Conservation (phyloP, 2,888 invertebrate species). For the Escarpia spicata region DNA sequence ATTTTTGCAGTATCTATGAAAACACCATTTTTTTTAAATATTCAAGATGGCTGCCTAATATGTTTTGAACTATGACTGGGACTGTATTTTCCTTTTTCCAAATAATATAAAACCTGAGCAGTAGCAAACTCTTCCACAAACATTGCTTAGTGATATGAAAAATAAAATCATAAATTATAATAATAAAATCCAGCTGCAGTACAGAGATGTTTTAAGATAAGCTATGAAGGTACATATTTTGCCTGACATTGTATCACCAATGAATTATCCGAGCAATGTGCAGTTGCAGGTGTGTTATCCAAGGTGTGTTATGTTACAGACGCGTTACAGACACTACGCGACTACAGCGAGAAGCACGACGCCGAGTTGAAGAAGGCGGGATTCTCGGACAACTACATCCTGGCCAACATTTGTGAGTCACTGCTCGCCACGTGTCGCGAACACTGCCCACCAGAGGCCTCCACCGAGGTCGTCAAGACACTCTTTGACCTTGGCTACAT, state of each 20-base stretch:
- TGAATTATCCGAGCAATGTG: not conserved
- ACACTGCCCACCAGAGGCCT: not conserved
- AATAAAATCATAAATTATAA: not conserved
- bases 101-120: no score
- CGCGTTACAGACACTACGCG: conserved; percentile 19
- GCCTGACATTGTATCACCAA: not conserved
- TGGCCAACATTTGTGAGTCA: conserved; percentile 1
- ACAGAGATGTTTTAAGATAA: not conserved
- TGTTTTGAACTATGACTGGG: no score
- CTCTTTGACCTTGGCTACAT: conserved; percentile 19
- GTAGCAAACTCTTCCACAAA: no score
- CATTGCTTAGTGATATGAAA: no score
- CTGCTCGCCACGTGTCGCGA: conserved; percentile 20
- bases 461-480: not conserved
- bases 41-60: no score
- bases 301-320: conserved; percentile 8
- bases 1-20: no score
- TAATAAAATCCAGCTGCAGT: not conserved
- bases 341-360: not conserved
- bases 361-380: not conserved
- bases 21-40: no score
- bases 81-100: no score
- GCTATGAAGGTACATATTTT: not conserved
- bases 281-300: not conserved
- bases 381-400: conserved; percentile 20